Conservation (phyloP, 2,113 vertebrate species). For the Corydoras sp. region DNA sequence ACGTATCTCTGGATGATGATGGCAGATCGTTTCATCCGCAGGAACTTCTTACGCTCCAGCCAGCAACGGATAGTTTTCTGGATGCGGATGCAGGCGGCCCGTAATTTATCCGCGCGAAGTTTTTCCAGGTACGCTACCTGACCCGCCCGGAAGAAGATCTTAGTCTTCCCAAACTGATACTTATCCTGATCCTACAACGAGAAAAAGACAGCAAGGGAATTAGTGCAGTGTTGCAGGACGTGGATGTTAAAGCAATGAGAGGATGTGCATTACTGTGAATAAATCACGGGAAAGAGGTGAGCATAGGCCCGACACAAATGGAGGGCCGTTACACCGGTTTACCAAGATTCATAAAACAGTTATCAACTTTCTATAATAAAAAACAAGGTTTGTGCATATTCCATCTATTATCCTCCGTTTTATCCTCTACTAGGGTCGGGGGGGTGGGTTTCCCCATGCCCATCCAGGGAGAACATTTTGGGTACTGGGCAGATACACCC, state of each 20-base stretch:
- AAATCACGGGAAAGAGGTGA: too few relatives aligned
- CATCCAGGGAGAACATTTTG: too few relatives aligned
- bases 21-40: constrained; percentile 82
- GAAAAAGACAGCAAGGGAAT: neutral
- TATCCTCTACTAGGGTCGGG: too few relatives aligned
- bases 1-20: constrained; percentile 87
- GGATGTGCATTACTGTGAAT: too few relatives aligned
- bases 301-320: too few relatives aligned
- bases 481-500: too few relatives aligned
- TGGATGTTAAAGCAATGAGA: neutral
- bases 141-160: constrained; percentile 98
- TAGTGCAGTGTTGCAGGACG: neutral
- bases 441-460: too few relatives aligned
- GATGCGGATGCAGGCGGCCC: constrained; percentile 92
- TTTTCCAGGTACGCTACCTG: constrained; percentile 98
- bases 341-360: too few relatives aligned
- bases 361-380: too few relatives aligned
- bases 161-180: constrained; percentile 98
- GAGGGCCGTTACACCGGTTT: too few relatives aligned
- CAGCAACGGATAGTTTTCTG: constrained; percentile 97
- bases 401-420: too few relatives aligned
- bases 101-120: constrained; percentile 89
- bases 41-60: constrained; percentile 89
- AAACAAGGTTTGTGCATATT: too few relatives aligned
- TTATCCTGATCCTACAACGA: constrained; percentile 87